Evolutionary conservation across 2,113 vertebrate genomes (phyloP).

Genomic region (Oreochromis aureus): DNA sequence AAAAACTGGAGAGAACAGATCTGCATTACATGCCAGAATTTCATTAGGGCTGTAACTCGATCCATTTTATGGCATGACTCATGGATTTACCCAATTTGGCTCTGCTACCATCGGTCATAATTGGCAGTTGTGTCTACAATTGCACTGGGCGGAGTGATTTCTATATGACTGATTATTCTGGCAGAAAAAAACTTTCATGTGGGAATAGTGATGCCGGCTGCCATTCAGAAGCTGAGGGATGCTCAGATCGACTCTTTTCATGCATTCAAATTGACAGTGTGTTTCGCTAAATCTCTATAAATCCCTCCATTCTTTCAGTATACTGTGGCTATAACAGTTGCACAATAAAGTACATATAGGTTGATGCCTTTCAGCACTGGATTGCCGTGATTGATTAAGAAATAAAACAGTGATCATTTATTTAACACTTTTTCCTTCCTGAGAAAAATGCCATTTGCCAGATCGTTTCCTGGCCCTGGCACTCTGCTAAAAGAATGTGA

Average conservation of each 20-base stretch:
- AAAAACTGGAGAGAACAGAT: slow-evolving; percentile 5
- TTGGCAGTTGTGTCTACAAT: slow-evolving; percentile 35
- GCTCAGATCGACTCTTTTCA: background rate
- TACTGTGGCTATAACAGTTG: background rate
- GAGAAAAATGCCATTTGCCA: slow-evolving; percentile 36
- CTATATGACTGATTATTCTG: slow-evolving; percentile 32
- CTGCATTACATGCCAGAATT: slow-evolving; percentile 29
- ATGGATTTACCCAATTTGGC: slow-evolving; percentile 43
- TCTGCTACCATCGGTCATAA: slow-evolving; percentile 23
- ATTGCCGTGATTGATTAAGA: slow-evolving; percentile 37
- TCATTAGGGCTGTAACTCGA: slow-evolving; percentile 42
- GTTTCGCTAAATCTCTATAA: slow-evolving; percentile 2
- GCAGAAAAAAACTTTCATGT: slow-evolving; percentile 8
- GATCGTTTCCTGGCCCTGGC: slow-evolving; percentile 36
- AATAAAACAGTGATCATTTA: slow-evolving; percentile 33
- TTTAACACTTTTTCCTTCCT: slow-evolving; percentile 12
- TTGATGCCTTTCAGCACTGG: background rate
- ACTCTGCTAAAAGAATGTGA: slow-evolving; percentile 32
- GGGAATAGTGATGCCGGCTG: slow-evolving; percentile 14
- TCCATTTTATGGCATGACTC: slow-evolving; percentile 40
- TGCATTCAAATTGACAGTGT: slow-evolving; percentile 1
- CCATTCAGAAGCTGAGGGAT: background rate
- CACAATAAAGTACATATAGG: background rate
- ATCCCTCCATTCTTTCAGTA: background rate
- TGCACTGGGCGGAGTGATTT: slow-evolving; percentile 14